Conservation (phyloP, 2,113 vertebrate genomes). For the Nestor notabilis region DNA sequence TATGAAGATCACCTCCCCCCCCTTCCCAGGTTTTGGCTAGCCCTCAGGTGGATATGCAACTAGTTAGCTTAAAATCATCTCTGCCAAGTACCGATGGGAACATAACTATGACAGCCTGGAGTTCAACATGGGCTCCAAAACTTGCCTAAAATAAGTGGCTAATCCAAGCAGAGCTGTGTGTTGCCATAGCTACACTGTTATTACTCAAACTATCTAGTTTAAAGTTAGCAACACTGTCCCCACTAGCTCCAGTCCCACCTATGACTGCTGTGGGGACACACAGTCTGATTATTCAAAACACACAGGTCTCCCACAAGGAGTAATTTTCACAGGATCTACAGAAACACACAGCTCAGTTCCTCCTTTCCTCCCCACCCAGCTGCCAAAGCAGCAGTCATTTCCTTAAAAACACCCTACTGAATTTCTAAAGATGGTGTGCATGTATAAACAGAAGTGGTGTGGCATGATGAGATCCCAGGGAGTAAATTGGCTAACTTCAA, state of each 20-base stretch:
- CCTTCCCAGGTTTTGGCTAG: not conserved
- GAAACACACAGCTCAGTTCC: not conserved
- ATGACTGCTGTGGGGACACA: not conserved
- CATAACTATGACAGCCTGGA: not conserved
- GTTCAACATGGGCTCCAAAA: not conserved
- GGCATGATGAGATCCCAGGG: not conserved
- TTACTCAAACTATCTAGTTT: not conserved
- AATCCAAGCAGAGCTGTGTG: not conserved
- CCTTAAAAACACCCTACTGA: constrained; percentile 33
- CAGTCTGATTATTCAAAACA: not conserved
- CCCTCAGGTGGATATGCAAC: not conserved
- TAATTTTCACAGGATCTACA: not conserved
- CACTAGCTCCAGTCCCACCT: not conserved
- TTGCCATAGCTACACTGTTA: not conserved
- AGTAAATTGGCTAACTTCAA: not conserved
- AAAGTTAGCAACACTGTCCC: not conserved
- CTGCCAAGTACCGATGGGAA: not conserved
- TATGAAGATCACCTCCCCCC: not conserved
- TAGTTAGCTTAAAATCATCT: not conserved
- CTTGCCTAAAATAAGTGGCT: not conserved
- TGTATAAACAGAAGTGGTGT: constrained; percentile 48
- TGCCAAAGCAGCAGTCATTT: constrained; percentile 40
- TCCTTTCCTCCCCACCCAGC: constrained; percentile 56
- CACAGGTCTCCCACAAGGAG: not conserved
- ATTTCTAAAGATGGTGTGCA: constrained; percentile 40